phyloP scores from a whole-genome alignment of 2,888 invertebrate genomes.

The Dascillus cervinus region DNA sequence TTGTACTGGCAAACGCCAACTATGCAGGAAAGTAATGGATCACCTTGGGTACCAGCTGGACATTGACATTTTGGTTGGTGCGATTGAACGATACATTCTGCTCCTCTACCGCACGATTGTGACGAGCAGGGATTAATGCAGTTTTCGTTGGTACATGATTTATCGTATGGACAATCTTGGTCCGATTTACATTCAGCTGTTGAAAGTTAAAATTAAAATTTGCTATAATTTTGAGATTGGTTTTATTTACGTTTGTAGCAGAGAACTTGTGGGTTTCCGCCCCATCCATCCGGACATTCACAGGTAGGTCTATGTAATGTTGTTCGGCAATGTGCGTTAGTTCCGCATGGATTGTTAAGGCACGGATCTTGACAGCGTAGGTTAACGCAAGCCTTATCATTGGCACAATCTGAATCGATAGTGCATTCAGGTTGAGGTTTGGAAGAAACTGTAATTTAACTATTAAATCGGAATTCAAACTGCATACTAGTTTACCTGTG shows the following conservation, averaged over 20 bases:
- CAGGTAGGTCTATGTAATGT: slow-evolving; percentile 74
- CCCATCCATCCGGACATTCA: slow-evolving; percentile 76
- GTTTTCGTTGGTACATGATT: slow-evolving; percentile 69
- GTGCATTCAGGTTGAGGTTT: slow-evolving; percentile 58
- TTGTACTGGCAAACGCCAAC: slow-evolving; percentile 80
- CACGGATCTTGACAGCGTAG: slow-evolving; percentile 78
- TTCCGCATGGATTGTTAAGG: slow-evolving; percentile 68
- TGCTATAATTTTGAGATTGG: no score
- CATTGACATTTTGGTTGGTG: slow-evolving; percentile 78
- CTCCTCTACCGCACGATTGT: slow-evolving; percentile 70
- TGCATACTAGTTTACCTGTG: slow-evolving; percentile 33
- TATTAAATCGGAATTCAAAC: not conserved
- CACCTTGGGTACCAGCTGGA: slow-evolving; percentile 78
- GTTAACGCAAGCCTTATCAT: slow-evolving; percentile 72
- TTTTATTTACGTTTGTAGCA: slow-evolving; percentile 75
- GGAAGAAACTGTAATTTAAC: not conserved
- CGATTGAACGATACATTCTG: slow-evolving; percentile 64
- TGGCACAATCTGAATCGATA: slow-evolving; percentile 66
- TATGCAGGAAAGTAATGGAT: slow-evolving; percentile 73
- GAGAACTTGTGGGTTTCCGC: slow-evolving; percentile 77
- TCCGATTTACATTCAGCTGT: slow-evolving; percentile 74
- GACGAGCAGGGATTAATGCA: slow-evolving; percentile 70
- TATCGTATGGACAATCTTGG: slow-evolving; percentile 76
- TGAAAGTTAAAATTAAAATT: slow-evolving; percentile 23
- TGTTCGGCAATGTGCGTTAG: slow-evolving; percentile 71